Percentiles rank a stretch among this genome's conserved stretches.
Evolutionary conservation across 2,113 vertebrate species (phyloP).

Genomic region (Percina caprodes): DNA sequence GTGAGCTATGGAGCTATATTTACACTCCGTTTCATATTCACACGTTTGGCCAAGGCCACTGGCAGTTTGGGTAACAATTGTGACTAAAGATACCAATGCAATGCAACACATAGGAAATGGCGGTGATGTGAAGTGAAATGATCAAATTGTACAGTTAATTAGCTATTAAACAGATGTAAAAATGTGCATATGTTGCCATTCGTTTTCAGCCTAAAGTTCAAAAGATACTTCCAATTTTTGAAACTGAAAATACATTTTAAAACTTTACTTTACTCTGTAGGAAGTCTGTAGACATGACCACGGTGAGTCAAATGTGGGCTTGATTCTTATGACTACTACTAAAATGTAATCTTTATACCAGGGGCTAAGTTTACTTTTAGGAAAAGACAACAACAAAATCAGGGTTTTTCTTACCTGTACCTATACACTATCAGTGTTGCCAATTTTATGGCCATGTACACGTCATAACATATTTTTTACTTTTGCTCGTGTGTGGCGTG

Average conservation of each 20-base stretch:
- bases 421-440: not conserved
- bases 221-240: not conserved
- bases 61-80: conserved; percentile 30
- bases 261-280: too few relatives aligned
- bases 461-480: conserved; percentile 36
- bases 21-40: conserved; percentile 70
- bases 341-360: not conserved
- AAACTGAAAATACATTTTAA: not conserved
- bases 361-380: not conserved
- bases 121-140: not conserved
- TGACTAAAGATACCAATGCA: conserved; percentile 16
- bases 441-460: conserved; percentile 7
- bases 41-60: conserved; percentile 68
- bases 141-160: not conserved
- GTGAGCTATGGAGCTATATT: conserved; percentile 76
- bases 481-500: conserved; percentile 31
- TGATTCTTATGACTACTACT: not conserved
- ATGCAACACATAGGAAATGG: not conserved
- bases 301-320: not conserved
- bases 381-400: not conserved
- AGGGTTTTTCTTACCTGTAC: not conserved
- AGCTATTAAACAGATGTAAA: not conserved
- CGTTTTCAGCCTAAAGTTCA: not conserved
- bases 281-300: not conserved
- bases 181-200: not conserved